Conservation (phyloP, 2,797 vertebrate species). For the Prionace glauca region DNA sequence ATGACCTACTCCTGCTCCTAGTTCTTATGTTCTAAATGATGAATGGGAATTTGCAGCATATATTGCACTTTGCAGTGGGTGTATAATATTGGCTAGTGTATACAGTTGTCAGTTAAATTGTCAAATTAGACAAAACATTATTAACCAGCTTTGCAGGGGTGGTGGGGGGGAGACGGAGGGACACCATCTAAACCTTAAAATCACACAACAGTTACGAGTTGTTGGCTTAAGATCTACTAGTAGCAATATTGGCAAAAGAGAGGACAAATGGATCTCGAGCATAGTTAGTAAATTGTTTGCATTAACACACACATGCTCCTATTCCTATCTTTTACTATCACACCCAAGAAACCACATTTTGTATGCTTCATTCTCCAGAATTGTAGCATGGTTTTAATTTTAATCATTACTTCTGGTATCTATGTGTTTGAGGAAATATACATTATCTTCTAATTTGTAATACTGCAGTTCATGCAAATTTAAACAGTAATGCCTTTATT, state of each 20-base stretch:
- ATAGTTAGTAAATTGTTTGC: neutral
- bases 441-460: neutral
- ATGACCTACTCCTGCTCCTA: too few relatives aligned
- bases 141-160: too few relatives aligned
- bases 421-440: neutral
- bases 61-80: too few relatives aligned
- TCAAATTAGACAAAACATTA: neutral
- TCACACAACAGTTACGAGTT: neutral
- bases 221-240: neutral
- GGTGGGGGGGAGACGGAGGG: too few relatives aligned
- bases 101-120: neutral
- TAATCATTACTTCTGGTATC: neutral
- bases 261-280: too few relatives aligned
- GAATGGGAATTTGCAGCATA: neutral
- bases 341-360: neutral
- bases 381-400: neutral
- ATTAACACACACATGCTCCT: neutral
- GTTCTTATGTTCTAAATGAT: neutral
- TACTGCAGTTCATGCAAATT: neutral
- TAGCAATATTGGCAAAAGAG: neutral
- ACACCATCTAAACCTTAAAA: neutral
- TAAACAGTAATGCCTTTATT: neutral
- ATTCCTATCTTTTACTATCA: neutral
- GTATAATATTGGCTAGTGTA: too few relatives aligned
- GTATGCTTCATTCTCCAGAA: neutral